A percentile compares a stretch with the other conserved stretches of the same genome.
phyloP scores from a whole-genome alignment of 2,888 invertebrate species.

The Phyto melanocephala region DNA sequence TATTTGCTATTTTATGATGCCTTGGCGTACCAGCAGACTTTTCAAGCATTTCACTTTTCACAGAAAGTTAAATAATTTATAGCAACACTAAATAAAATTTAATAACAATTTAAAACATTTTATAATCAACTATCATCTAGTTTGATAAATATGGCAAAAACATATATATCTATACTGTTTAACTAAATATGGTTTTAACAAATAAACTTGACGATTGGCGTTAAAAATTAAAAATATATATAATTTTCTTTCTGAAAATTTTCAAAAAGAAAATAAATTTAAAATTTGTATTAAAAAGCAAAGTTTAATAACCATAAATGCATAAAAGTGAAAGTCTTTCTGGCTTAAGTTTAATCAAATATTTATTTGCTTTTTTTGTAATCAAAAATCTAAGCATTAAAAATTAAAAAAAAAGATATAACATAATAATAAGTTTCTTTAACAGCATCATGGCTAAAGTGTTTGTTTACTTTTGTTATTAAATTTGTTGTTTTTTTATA shows the following conservation, averaged over 20 bases:
- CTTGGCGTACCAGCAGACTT: background rate
- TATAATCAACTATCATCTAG: slow-evolving; percentile 44
- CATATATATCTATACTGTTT: background rate
- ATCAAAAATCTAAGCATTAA: slow-evolving; percentile 17
- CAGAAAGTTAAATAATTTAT: background rate
- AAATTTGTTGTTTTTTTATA: too few species aligned
- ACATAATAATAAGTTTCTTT: slow-evolving; percentile 7
- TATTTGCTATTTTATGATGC: background rate
- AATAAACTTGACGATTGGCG: slow-evolving; percentile 15
- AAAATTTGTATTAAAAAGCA: background rate
- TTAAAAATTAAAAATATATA: slow-evolving; percentile 19
- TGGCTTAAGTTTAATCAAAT: slow-evolving; percentile 1
- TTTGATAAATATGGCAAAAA: slow-evolving; percentile 45
- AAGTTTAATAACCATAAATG: slow-evolving; percentile 59
- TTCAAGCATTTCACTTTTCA: slow-evolving; percentile 36
- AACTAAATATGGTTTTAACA: slow-evolving; percentile 29
- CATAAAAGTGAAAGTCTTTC: slow-evolving; percentile 65
- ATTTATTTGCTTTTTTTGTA: background rate
- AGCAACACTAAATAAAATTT: background rate
- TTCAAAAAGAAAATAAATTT: background rate
- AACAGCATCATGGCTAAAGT: slow-evolving; percentile 10
- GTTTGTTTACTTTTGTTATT: background rate
- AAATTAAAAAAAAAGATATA: background rate
- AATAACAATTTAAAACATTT: background rate
- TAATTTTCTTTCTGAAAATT: background rate